A percentile compares a stretch with the other conserved stretches of the same genome.
Conservation (phyloP, 2,888 invertebrate species). For the Troilus luridus region DNA sequence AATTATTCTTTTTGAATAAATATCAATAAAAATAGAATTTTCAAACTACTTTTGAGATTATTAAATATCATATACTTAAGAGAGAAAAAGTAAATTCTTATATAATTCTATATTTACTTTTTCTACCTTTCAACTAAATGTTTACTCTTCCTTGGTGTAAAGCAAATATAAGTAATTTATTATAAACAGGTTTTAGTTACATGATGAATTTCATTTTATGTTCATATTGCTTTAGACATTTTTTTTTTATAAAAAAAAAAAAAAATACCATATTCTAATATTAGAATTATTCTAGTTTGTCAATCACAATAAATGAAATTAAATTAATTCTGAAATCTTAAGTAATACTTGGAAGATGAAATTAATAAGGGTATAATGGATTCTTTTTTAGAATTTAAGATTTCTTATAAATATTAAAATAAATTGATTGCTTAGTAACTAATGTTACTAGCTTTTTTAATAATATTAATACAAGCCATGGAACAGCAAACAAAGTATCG, state of each 20-base stretch:
- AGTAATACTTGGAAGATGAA: too few species aligned
- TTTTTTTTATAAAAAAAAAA: not conserved
- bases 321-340: not conserved
- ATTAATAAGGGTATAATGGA: too few species aligned
- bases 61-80: not conserved
- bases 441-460: not conserved
- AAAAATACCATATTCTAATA: not conserved
- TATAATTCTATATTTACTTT: not conserved
- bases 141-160: not conserved
- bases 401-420: too few species aligned
- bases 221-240: not conserved
- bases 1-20: constrained; percentile 36
- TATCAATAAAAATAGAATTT: constrained; percentile 11
- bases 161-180: not conserved
- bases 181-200: not conserved
- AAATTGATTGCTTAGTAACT: not conserved
- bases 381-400: too few species aligned
- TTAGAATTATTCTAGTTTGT: not conserved
- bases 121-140: not conserved
- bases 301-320: not conserved
- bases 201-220: not conserved
- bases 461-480: not conserved
- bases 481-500: constrained; percentile 1
- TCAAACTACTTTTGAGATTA: constrained; percentile 24
- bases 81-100: not conserved